Conservation (phyloP, 1,140 invertebrate species). For the Sinonovacula constricta region DNA sequence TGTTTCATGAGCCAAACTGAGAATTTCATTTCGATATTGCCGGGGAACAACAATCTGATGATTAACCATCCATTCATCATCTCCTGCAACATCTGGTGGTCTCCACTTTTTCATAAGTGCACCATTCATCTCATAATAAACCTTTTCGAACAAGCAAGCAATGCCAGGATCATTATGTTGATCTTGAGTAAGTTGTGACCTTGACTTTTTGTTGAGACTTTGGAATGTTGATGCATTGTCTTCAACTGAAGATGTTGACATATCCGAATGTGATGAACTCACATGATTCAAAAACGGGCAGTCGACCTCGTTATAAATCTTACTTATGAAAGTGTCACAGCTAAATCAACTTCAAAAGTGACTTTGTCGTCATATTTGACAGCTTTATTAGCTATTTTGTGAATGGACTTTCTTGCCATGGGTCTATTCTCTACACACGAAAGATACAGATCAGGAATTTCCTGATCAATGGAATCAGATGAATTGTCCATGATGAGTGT, state of each 20-base stretch:
- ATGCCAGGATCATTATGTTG: neutral
- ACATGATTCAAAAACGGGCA: neutral
- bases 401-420: constrained; percentile 38
- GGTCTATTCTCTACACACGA: constrained; percentile 46
- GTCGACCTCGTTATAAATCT: neutral
- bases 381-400: too few species aligned
- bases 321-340: neutral
- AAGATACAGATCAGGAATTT: constrained; percentile 43
- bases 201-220: neutral
- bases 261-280: neutral
- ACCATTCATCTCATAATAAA: too few species aligned
- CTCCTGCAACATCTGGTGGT: too few species aligned
- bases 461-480: constrained; percentile 2
- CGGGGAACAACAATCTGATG: too few species aligned
- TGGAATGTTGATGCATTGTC: neutral
- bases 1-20: neutral
- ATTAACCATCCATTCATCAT: too few species aligned
- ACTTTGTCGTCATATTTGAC: too few species aligned
- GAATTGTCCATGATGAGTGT: constrained; percentile 5
- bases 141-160: neutral
- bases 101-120: too few species aligned
- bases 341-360: neutral
- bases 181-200: neutral
- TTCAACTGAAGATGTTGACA: neutral
- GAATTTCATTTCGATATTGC: neutral